Conservation (phyloP, 1,140 invertebrate genomes). For the Zophobas morio region DNA sequence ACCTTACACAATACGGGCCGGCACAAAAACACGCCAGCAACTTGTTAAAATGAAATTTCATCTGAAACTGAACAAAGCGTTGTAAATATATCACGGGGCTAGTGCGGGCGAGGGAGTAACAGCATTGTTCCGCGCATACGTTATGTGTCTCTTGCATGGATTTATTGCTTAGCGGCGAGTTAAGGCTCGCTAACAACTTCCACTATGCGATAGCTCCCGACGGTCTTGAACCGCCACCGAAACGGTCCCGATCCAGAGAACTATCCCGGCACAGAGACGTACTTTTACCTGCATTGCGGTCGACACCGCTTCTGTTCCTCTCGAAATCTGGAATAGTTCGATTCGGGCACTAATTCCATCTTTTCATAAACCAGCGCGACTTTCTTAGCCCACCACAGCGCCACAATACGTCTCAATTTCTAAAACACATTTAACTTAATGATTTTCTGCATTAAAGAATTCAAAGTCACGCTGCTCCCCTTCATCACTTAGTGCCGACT, state of each 20-base stretch:
- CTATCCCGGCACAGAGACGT: conserved; percentile 46
- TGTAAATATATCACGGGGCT: conserved; percentile 53
- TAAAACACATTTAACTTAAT: conserved; percentile 33
- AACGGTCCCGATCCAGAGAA: conserved; percentile 41
- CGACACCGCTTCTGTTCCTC: conserved; percentile 25
- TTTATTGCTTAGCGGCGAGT: conserved; percentile 54
- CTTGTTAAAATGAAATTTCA: conserved; percentile 58
- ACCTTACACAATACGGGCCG: conserved; percentile 21
- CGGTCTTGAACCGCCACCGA: conserved; percentile 45
- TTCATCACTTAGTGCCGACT: conserved; percentile 17
- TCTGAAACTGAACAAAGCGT: conserved; percentile 58
- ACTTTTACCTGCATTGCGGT: conserved; percentile 51
- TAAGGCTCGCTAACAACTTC: conserved; percentile 53
- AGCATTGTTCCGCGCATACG: conserved; percentile 56
- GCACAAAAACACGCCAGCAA: conserved; percentile 29
- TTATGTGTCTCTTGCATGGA: conserved; percentile 53
- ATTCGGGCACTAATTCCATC: conserved; percentile 29
- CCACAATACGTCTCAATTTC: conserved; percentile 37
- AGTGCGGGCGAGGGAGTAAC: conserved; percentile 43
- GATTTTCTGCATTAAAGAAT: conserved; percentile 36
- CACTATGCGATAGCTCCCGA: conserved; percentile 51
- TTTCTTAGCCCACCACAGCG: background rate
- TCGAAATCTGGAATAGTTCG: conserved; percentile 4
- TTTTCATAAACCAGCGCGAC: conserved; percentile 26
- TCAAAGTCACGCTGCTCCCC: conserved; percentile 15